A percentile compares a stretch with the other conserved stretches of the same genome.
phyloP scores from a whole-genome alignment of 2,888 invertebrate species.

The Drosophila limbata region DNA sequence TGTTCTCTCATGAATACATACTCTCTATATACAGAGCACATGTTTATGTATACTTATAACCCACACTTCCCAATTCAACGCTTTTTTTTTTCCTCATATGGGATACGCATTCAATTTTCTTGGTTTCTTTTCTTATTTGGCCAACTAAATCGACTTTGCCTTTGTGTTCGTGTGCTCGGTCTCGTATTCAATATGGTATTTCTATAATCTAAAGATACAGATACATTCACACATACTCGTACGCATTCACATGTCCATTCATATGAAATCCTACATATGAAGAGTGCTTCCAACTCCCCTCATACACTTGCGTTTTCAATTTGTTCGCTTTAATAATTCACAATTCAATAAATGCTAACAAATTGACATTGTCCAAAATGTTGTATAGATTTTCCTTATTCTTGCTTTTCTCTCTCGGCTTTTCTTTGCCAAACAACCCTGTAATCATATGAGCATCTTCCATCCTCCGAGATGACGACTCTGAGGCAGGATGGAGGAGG shows the following conservation, averaged over 20 bases:
- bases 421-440: conserved; percentile 53
- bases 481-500: not conserved
- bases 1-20: conserved; percentile 9
- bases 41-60: conserved; percentile 25
- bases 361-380: conserved; percentile 80
- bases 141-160: conserved; percentile 77
- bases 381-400: conserved; percentile 61
- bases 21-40: not conserved
- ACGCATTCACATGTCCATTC: conserved; percentile 19
- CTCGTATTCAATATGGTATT: conserved; percentile 63
- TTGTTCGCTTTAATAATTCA: conserved; percentile 83
- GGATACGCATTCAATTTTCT: conserved; percentile 56
- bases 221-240: conserved; percentile 26
- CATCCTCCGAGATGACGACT: conserved; percentile 15
- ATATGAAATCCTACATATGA: conserved; percentile 20
- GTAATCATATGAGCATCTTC: conserved; percentile 58
- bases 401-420: conserved; percentile 11
- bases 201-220: conserved; percentile 58
- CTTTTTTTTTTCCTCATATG: conserved; percentile 14
- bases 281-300: conserved; percentile 6
- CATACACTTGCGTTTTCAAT: conserved; percentile 72
- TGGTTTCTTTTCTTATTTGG: conserved; percentile 70
- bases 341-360: conserved; percentile 83
- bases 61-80: conserved; percentile 14
- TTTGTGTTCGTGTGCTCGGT: conserved; percentile 46